phyloP scores from a whole-genome alignment of 2,113 vertebrate species.

The Microcebus tavaratra region DNA sequence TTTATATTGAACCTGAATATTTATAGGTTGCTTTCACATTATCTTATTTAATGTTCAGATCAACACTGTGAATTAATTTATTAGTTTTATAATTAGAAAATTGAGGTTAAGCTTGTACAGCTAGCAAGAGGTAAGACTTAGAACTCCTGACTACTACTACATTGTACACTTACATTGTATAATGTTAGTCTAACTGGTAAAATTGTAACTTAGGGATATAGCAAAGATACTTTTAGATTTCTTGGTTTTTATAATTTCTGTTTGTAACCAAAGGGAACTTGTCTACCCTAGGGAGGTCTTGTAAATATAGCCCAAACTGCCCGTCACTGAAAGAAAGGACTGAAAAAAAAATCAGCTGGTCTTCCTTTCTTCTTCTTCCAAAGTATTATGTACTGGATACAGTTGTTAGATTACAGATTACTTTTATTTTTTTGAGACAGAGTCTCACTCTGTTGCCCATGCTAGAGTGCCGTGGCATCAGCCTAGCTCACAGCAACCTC shows the following conservation, averaged over 20 bases:
- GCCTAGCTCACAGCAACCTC: too few relatives aligned
- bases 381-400: background rate
- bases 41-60: constrained; percentile 33
- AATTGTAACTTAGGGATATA: constrained; percentile 3
- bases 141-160: background rate
- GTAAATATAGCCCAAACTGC: background rate
- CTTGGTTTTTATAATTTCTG: background rate
- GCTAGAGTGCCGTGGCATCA: too few relatives aligned
- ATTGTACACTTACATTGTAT: background rate
- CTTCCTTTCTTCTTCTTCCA: constrained; percentile 12
- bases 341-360: background rate
- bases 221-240: background rate
- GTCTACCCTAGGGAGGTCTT: background rate
- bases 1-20: constrained; percentile 18
- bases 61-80: background rate
- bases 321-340: background rate
- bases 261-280: background rate
- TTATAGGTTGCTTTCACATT: background rate
- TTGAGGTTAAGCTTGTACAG: background rate
- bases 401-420: constrained; percentile 14
- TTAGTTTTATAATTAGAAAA: constrained; percentile 56
- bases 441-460: too few relatives aligned
- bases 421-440: background rate
- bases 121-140: background rate
- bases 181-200: background rate